Evolutionary conservation across 2,888 invertebrate species (phyloP), one percentile per base, ranked within the genome.

Genomic region (Pterostichus madidus): DNA sequence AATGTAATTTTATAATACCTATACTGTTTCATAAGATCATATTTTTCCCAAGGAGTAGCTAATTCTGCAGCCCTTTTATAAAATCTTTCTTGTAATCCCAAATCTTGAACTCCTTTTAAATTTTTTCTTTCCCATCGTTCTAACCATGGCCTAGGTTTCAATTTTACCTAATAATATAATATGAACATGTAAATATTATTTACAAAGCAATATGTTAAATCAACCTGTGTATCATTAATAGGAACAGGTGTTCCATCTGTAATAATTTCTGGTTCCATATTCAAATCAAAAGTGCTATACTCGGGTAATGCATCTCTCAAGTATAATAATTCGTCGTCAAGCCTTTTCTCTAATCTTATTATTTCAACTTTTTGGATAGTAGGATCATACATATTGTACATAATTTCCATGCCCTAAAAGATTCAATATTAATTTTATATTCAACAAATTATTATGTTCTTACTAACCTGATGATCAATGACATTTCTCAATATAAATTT

Each of bases 321-420:
- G 89, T 99, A 99, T 13, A 93, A 91, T 71, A 99, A 91, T 86
- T 96, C 94, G 32, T 96, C 94, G 90, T 99, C 99, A 17, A 99
- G 90, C 77, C 99, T 93, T 89, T 97, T 98, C 89, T 99, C 99
- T 46, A 99, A 91, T 46, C 95, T 94, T 11, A 99, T 90, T 1
- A 99, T 96, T 90, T 98, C 97, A 46, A 99, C 95, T 87, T 93
- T 95, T 86, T 95, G 95, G 84, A 99, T 93, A 0, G 96, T 94
- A 11, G 99, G 99, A 90, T 98, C 98, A 88, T 99, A 99, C 87
- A 99, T 90, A 84, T 98, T 95, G 90, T 96, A 99, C 85, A 92
- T 89, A 85, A 96, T 91, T 90, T 95, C 95, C 71, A 94, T 87
- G 82, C 91, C 91, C 90, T 88, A 46, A 85, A 86, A 86, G 85